Percentiles rank a stretch among this genome's conserved stretches.
Conservation (phyloP, 2,113 vertebrate genomes). For the Platysternon megacephalum region DNA sequence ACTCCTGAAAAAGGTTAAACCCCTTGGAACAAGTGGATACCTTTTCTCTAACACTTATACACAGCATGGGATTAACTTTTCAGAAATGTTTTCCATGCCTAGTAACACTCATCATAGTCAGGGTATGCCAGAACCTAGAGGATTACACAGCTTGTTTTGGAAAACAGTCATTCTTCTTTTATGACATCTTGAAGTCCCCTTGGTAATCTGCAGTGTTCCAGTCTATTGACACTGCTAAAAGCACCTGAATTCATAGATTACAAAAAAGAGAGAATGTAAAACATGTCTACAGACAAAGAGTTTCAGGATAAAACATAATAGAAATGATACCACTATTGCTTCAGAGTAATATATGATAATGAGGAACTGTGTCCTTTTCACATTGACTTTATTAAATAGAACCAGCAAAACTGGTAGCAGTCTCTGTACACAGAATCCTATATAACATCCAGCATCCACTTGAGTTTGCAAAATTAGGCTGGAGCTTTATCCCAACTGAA, state of each 20-base stretch:
- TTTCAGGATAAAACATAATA: conserved; percentile 24
- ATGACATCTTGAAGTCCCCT: conserved; percentile 51
- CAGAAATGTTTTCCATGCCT: conserved; percentile 46
- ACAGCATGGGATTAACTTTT: conserved; percentile 60
- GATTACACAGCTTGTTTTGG: conserved; percentile 65
- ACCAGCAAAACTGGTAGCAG: conserved; percentile 9
- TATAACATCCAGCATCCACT: not conserved
- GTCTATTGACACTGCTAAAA: conserved; percentile 41
- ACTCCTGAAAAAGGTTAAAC: conserved; percentile 63
- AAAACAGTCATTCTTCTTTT: conserved; percentile 66
- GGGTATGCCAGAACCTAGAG: conserved; percentile 41
- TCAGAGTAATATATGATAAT: not conserved
- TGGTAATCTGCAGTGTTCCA: conserved; percentile 46
- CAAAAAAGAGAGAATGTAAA: not conserved
- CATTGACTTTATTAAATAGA: not conserved
- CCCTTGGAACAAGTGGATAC: conserved; percentile 47
- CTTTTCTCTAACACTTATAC: conserved; percentile 52
- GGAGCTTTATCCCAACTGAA: not conserved
- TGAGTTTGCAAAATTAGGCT: not conserved
- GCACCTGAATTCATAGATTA: conserved; percentile 50
- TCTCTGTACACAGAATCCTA: not conserved
- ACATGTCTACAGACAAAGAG: not conserved
- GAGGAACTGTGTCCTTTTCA: not conserved
- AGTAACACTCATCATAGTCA: conserved; percentile 40
- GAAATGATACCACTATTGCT: not conserved